Base-by-base conservation (phyloP, 2,113 vertebrate species). In the Callospermophilus lateralis region DNA sequence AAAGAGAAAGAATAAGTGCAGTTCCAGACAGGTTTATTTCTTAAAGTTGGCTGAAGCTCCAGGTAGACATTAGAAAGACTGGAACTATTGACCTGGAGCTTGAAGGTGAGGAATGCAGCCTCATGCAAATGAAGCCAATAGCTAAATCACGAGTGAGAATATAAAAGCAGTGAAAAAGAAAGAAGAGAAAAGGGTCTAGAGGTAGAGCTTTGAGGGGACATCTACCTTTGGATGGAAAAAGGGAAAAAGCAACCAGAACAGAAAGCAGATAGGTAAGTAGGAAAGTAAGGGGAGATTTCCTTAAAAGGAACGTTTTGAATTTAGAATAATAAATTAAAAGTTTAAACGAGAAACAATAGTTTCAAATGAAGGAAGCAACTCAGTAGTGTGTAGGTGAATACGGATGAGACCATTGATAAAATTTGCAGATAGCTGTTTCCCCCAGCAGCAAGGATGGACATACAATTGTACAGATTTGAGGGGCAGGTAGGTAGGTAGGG, bases 191-290 rank as follows among this genome's bases (percentile, higher is more conserved):
- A n/a, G 37, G 53, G 48, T 13, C 68, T 34, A 68, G 15, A 79
- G 30, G 78, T 15, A 28, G 93, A 13, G 45, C 73, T 73, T 30
- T 11, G 6, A 16, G 55, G 13, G 4, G 13, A 30, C 6, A 58
- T 30, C n/a, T 80, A 65, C n/a, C 77, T 94, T 73, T 51, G 78
- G 28, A 68, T 58, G 32, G 39, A 73, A 42, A 74, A 68, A 51
- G 28, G 90, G 53, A 91, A 68, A 83, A 89, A 28, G 55, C 72
- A 84, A 70, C 6, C n/a, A 95, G 67, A 93, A 72, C 9, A 58
- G 89, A 84, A 94, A 65, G 51, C 34, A 81, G 10, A 30, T 11
- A 67, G 20, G 24, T 65, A 76, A 45, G 63, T 83, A 65, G 61
- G 48, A 72, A 90, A 30, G 6, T 13, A 70, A 85, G 28, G 30